Conservation (phyloP, 2,888 invertebrate species). For the Erebia aethiops region DNA sequence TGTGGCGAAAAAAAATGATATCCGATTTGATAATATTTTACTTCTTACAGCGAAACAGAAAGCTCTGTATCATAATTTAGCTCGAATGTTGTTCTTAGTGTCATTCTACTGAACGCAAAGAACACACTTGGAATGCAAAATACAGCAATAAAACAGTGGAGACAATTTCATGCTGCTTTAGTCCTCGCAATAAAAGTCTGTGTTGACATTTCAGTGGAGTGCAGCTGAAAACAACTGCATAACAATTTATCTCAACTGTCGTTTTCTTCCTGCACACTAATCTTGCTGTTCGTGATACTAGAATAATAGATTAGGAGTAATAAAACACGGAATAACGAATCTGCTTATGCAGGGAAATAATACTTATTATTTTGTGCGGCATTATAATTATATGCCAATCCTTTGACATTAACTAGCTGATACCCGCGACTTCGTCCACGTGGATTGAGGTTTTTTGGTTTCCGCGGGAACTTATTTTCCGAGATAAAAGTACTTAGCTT, state of each 20-base stretch:
- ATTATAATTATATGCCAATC: too few species aligned
- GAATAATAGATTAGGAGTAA: not conserved
- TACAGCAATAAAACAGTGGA: constrained; percentile 58
- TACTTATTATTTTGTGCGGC: too few species aligned
- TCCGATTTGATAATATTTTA: not conserved
- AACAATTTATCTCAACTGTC: constrained; percentile 27
- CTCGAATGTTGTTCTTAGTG: constrained; percentile 3
- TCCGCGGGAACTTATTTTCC: too few species aligned
- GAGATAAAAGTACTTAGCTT: too few species aligned
- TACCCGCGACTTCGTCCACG: too few species aligned
- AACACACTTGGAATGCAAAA: constrained; percentile 60
- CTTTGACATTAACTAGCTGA: too few species aligned
- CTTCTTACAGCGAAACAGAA: not conserved
- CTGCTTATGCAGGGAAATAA: too few species aligned
- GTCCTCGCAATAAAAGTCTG: constrained; percentile 66
- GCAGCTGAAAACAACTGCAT: constrained; percentile 25
- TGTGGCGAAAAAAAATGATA: not conserved
- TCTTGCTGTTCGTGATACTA: constrained; percentile 1
- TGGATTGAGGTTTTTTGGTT: too few species aligned
- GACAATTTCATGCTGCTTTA: constrained; percentile 58
- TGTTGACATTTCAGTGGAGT: constrained; percentile 66
- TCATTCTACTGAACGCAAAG: constrained; percentile 28
- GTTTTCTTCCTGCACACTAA: constrained; percentile 21
- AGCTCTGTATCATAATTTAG: constrained; percentile 10
- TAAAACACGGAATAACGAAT: not conserved